Percentiles rank a stretch among this genome's conserved stretches.
Conservation (phyloP, 2,797 vertebrate genomes). For the Platalea minor region DNA sequence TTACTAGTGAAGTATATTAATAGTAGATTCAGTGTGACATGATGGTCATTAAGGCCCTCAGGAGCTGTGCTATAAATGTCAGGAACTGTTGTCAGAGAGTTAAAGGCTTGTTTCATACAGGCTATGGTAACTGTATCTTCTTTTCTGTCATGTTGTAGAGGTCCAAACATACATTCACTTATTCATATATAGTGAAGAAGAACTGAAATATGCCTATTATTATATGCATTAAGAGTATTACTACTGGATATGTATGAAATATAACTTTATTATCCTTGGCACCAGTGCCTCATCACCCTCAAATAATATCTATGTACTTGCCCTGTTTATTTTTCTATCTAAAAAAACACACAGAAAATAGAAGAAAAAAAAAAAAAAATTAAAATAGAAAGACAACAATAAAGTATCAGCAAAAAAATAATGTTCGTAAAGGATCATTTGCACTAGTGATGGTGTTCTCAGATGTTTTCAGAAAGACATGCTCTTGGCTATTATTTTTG, state of each 20-base stretch:
- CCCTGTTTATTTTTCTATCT: background rate
- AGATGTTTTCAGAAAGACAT: constrained; percentile 5
- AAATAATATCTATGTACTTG: background rate
- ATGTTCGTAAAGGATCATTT: background rate
- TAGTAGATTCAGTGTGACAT: constrained; percentile 69
- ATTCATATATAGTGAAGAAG: background rate
- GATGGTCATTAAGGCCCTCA: constrained; percentile 69
- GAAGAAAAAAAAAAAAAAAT: background rate
- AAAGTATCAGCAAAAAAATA: background rate
- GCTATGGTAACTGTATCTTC: background rate
- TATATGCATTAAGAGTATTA: background rate
- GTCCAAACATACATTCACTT: background rate
- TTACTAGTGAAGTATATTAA: constrained; percentile 68
- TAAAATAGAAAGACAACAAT: background rate
- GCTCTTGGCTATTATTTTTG: constrained; percentile 26
- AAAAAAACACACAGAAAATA: background rate
- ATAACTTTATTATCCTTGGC: background rate
- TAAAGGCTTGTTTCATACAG: constrained; percentile 58
- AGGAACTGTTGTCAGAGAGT: constrained; percentile 59
- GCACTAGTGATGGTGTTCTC: background rate
- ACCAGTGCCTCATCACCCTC: background rate
- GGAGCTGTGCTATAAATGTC: constrained; percentile 72
- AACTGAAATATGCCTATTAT: background rate
- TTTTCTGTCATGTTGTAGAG: constrained; percentile 9
- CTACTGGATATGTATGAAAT: background rate